phyloP scores from a whole-genome alignment of 2,113 vertebrate genomes.

The Ariopsis seemanni region DNA sequence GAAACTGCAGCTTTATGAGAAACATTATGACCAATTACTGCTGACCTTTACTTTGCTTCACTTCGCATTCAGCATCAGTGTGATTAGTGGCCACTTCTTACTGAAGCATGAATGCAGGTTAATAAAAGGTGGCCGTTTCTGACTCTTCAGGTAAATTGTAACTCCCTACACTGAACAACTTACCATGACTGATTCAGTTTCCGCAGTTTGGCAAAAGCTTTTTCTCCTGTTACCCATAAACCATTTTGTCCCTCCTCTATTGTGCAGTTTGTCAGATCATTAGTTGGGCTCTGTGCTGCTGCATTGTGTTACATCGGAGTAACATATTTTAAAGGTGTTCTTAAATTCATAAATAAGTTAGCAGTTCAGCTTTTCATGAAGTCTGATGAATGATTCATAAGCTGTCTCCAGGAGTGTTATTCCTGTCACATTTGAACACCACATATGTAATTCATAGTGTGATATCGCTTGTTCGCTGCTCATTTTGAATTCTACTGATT shows the following conservation, averaged over 20 bases:
- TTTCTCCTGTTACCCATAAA: not conserved
- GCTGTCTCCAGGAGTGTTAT: slow-evolving; percentile 45
- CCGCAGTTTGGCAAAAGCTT: not conserved
- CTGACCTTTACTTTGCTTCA: not conserved
- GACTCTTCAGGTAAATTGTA: not conserved
- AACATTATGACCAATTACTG: not conserved
- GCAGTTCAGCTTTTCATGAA: slow-evolving; percentile 55
- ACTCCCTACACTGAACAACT: not conserved
- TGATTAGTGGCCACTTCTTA: not conserved
- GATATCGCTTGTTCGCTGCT: slow-evolving; percentile 46
- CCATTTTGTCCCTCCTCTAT: not conserved
- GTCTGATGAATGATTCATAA: slow-evolving; percentile 62
- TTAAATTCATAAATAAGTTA: slow-evolving; percentile 28
- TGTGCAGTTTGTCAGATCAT: not conserved
- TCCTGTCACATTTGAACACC: slow-evolving; percentile 53
- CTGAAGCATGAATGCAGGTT: not conserved
- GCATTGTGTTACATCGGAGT: not conserved
- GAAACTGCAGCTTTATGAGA: not conserved
- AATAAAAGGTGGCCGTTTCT: not conserved
- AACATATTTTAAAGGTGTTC: slow-evolving; percentile 14
- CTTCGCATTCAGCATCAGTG: not conserved
- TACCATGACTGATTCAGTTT: not conserved
- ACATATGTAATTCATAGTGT: slow-evolving; percentile 48
- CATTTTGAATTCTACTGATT: slow-evolving; percentile 45
- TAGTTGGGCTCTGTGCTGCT: not conserved